These are phyloP conservation scores for Malurus melanocephalus DNA, from an alignment of 2,113 vertebrate species.

Conservation along the genomic window DNA sequence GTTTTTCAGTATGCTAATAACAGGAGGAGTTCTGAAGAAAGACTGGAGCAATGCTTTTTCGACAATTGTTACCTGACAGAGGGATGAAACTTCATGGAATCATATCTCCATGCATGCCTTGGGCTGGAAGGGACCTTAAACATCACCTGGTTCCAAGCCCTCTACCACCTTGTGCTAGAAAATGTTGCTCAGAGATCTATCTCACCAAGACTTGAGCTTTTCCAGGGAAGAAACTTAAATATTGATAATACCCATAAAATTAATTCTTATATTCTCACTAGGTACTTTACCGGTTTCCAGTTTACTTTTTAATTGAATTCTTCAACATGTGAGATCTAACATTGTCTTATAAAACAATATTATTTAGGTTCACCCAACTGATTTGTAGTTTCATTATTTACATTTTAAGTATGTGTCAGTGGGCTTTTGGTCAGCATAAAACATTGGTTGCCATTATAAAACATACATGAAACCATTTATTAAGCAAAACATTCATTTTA, in stretches of 20 bases:
- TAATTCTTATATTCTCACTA: constrained; percentile 44
- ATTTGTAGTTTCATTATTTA: constrained; percentile 48
- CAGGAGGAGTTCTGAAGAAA: background rate
- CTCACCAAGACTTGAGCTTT: background rate
- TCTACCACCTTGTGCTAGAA: background rate
- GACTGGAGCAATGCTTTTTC: background rate
- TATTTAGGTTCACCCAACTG: constrained; percentile 24
- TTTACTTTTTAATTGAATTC: constrained; percentile 66
- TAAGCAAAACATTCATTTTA: background rate
- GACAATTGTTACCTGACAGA: background rate
- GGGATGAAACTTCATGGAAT: background rate
- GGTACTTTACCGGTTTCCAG: constrained; percentile 58
- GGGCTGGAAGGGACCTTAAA: background rate
- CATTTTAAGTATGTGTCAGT: constrained; percentile 1
- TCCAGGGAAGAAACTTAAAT: constrained; percentile 31
- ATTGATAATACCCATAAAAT: constrained; percentile 61
- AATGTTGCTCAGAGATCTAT: background rate
- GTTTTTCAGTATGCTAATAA: background rate
- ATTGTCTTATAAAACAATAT: constrained; percentile 16
- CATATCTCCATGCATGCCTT: background rate
- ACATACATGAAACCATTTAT: background rate
- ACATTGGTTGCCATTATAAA: background rate
- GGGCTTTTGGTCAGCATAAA: constrained; percentile 38
- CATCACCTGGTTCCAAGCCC: background rate
- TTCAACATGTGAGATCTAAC: constrained; percentile 32